Conservation (phyloP, 1,140 invertebrate genomes). For the Lordiphosa collinella region DNA sequence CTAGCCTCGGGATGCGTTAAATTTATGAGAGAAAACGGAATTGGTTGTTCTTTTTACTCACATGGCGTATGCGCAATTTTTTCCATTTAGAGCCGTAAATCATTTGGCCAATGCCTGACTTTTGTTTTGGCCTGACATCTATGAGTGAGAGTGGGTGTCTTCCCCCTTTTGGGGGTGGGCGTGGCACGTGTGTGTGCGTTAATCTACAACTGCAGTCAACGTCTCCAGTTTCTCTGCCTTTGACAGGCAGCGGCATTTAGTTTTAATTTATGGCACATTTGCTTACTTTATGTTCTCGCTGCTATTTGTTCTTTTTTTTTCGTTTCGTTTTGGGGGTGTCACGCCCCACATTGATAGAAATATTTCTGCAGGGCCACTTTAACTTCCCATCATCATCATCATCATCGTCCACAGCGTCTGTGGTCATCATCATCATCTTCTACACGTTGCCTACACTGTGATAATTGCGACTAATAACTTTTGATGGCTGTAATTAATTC, state of each 20-base stretch:
- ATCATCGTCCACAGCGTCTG: background rate
- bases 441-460: conserved; percentile 65
- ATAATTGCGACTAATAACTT: conserved; percentile 77
- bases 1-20: background rate
- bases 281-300: conserved; percentile 39
- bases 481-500: conserved; percentile 78
- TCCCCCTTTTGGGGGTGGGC: conserved; percentile 46
- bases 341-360: conserved; percentile 8
- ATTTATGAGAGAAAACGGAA: conserved; percentile 6
- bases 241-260: conserved; percentile 71
- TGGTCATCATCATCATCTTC: conserved; percentile 17
- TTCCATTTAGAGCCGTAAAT: conserved; percentile 63
- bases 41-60: background rate
- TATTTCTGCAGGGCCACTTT: conserved; percentile 4
- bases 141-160: conserved; percentile 39
- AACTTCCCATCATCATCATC: conserved; percentile 1
- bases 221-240: conserved; percentile 46
- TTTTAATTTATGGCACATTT: conserved; percentile 75
- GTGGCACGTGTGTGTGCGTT: conserved; percentile 41
- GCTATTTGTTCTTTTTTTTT: background rate
- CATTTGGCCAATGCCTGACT: conserved; percentile 68
- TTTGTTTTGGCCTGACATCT: conserved; percentile 54
- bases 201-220: conserved; percentile 63
- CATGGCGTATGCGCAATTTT: conserved; percentile 71
- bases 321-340: background rate